Conservation (phyloP, 1,140 invertebrate species). For the Acromyrmex echinatior region DNA sequence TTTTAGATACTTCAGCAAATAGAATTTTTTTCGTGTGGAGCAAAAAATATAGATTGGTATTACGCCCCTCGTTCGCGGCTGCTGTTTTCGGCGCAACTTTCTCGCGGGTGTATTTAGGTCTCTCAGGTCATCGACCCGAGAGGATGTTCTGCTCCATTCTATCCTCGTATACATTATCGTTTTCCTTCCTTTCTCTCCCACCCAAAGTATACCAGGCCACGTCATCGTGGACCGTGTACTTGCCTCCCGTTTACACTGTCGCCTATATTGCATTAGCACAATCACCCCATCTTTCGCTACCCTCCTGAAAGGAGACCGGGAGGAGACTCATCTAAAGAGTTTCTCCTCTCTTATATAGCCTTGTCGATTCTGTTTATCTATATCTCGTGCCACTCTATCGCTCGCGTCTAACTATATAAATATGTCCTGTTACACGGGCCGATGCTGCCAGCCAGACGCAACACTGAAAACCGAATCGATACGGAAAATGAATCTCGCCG, state of each 20-base stretch:
- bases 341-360: background rate
- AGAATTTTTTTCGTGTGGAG: background rate
- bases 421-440: background rate
- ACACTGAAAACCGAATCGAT: slow-evolving; percentile 53
- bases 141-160: slow-evolving; percentile 15
- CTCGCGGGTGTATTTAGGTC: slow-evolving; percentile 44
- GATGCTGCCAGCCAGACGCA: slow-evolving; percentile 50
- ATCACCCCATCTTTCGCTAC: background rate
- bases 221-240: slow-evolving; percentile 33
- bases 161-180: background rate
- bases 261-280: slow-evolving; percentile 38
- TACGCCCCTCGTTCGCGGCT: background rate
- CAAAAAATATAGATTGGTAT: background rate
- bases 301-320: background rate
- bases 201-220: background rate
- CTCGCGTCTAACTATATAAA: slow-evolving; percentile 38
- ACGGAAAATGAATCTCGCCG: slow-evolving; percentile 53
- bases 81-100: slow-evolving; percentile 25
- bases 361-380: slow-evolving; percentile 34
- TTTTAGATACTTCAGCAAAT: too few relatives aligned
- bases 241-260: slow-evolving; percentile 38
- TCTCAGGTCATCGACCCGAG: slow-evolving; percentile 26
- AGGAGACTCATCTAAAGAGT: background rate
- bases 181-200: background rate
- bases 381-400: slow-evolving; percentile 12